Percentiles rank a stretch among this genome's conserved stretches.
Conservation (phyloP, 2,113 vertebrate genomes). For the Heterotilapia buettikoferi region DNA sequence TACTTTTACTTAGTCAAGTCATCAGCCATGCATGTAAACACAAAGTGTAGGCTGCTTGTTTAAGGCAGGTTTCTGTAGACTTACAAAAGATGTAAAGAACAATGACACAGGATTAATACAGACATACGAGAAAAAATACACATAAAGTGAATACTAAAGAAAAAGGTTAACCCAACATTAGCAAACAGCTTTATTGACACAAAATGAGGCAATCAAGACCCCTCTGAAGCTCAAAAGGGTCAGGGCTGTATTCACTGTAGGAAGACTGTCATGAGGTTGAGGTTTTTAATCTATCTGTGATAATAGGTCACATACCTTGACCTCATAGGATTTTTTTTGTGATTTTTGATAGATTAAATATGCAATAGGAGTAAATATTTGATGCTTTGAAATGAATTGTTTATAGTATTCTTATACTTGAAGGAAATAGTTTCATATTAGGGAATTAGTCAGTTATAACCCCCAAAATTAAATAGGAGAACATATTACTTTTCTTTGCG, state of each 20-base stretch:
- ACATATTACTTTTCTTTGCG: not conserved
- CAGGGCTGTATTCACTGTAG: not conserved
- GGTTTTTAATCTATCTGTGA: not conserved
- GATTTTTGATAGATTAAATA: not conserved
- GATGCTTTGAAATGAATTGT: not conserved
- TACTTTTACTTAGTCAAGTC: not conserved
- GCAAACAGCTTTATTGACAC: not conserved
- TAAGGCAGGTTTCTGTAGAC: not conserved
- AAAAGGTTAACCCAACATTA: not conserved
- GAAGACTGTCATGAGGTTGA: not conserved
- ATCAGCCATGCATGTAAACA: not conserved
- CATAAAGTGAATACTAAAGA: not conserved
- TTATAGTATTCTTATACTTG: not conserved
- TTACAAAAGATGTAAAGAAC: not conserved
- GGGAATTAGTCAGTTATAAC: not conserved
- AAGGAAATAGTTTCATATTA: not conserved
- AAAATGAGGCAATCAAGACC: not conserved
- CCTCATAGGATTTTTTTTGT: not conserved
- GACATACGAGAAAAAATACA: not conserved
- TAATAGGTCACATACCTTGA: not conserved
- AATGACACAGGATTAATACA: not conserved
- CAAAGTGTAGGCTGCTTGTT: not conserved
- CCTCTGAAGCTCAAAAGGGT: not conserved
- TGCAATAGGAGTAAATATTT: not conserved
- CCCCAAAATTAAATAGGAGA: no score